phyloP scores from a whole-genome alignment of 2,797 vertebrate genomes.

The Anguilla anguilla region DNA sequence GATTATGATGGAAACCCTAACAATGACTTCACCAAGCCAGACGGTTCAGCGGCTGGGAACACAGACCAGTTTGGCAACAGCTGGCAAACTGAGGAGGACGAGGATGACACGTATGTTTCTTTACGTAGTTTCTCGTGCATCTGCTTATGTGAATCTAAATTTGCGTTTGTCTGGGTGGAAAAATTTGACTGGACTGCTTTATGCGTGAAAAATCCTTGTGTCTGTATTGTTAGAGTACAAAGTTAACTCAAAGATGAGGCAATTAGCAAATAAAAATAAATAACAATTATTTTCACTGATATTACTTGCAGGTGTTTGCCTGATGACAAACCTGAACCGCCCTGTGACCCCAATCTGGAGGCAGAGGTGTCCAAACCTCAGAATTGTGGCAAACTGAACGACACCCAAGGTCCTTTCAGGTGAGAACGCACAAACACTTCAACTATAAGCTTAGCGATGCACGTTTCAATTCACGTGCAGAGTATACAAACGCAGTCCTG shows the following conservation, averaged over 20 bases:
- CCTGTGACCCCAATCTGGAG: conserved; percentile 66
- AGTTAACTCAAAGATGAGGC: neutral
- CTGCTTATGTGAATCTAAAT: too few species aligned
- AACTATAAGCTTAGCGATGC: neutral
- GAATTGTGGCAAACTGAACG: conserved; percentile 73
- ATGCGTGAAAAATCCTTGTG: neutral
- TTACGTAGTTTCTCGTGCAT: neutral
- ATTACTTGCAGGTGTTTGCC: conserved; percentile 65
- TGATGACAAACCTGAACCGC: conserved; percentile 57
- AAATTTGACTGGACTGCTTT: neutral
- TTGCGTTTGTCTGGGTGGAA: neutral
- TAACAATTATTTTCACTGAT: neutral
- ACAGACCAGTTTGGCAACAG: conserved; percentile 73
- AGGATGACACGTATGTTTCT: conserved; percentile 68
- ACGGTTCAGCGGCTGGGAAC: conserved; percentile 57
- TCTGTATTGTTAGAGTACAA: neutral
- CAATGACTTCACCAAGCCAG: conserved; percentile 75
- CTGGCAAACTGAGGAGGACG: conserved; percentile 74
- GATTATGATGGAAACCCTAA: conserved; percentile 70
- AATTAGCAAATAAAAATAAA: too few species aligned
- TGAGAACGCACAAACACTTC: conserved; percentile 43
- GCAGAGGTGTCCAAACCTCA: conserved; percentile 67
- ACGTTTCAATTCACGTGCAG: neutral
- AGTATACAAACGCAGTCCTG: neutral
- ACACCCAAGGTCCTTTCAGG: conserved; percentile 73